Base-by-base conservation (phyloP, 2,888 invertebrate species). In the Pocota personata region DNA sequence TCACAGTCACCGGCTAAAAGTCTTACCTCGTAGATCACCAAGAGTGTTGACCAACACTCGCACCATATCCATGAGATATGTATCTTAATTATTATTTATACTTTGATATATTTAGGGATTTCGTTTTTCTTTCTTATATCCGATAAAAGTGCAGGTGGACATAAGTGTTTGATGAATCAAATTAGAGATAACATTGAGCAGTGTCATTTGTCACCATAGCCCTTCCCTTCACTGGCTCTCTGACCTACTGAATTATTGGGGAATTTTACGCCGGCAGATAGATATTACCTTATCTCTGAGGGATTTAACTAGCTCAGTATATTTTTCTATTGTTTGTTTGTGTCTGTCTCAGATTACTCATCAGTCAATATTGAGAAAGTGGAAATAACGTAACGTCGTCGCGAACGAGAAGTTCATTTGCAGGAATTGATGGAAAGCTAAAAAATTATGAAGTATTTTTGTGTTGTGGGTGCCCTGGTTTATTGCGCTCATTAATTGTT, bases 51-150 rank as follows among this genome's bases (percentile, higher is more conserved):
- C 75, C 55, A 64, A 52, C 43, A 64, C 35, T 62, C 46, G 8
- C 55, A n/a, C 62, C 48, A 78, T 82, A 69, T 79, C 72, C 66
- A 32, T 24, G 40, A 69, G 78, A 83, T 79, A 73, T 40, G 73
- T 73, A 84, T 75, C 79, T 79, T 84, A 73, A 83, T 83, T 78
- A 37, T 69, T 79, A 10, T 69, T 78, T 73, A 40, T 40, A 69
- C 55, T 37, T 50, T n/a, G 43, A 62, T 79, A 55, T 52, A 8
- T 0, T 24, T 43, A 27, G n/a, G 12, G 14, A 4, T 35, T 55
- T 32, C 52, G 37, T 48, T 32, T 30, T 10, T 24, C n/a, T 24
- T 40, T 40, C 35, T 58, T 64, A 14, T 24, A 24, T 40, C 14
- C 58, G 46, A 75, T 76, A 69, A 69, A 19, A 40, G 35, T 19